phyloP scores from a whole-genome alignment of 2,797 vertebrate species.

The Enteromius mattozi region DNA sequence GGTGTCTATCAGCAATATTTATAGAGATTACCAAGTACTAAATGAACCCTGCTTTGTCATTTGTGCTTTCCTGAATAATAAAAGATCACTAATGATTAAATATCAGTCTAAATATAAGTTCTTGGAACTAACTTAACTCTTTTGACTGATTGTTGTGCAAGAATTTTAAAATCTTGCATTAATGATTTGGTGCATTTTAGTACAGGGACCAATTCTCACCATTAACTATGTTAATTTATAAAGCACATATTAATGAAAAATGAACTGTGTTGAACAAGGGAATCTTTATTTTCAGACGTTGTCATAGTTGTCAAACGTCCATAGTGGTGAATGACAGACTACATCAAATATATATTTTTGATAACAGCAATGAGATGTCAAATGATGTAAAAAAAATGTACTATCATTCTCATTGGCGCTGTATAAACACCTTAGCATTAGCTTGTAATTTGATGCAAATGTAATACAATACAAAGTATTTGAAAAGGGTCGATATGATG shows the following conservation, averaged over 20 bases:
- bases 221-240: neutral
- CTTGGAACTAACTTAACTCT: neutral
- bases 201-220: neutral
- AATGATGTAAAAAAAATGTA: too few species aligned
- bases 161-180: neutral
- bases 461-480: neutral
- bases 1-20: slow-evolving; percentile 31
- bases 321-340: neutral
- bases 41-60: slow-evolving; percentile 14
- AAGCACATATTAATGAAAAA: neutral
- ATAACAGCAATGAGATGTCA: neutral
- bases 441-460: neutral
- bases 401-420: neutral
- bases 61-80: slow-evolving; percentile 23
- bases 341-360: neutral
- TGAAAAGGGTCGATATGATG: neutral
- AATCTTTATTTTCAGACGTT: neutral
- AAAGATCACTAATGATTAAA: slow-evolving; percentile 41
- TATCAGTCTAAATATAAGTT: neutral
- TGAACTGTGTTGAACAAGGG: neutral
- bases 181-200: neutral
- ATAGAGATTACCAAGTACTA: slow-evolving; percentile 1
- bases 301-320: neutral
- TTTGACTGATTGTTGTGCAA: neutral
- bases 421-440: neutral